Evolutionary conservation across 1,140 invertebrate species (phyloP), one percentile per base, ranked within the genome.

Genomic region (Rhagoletis zephyria): DNA sequence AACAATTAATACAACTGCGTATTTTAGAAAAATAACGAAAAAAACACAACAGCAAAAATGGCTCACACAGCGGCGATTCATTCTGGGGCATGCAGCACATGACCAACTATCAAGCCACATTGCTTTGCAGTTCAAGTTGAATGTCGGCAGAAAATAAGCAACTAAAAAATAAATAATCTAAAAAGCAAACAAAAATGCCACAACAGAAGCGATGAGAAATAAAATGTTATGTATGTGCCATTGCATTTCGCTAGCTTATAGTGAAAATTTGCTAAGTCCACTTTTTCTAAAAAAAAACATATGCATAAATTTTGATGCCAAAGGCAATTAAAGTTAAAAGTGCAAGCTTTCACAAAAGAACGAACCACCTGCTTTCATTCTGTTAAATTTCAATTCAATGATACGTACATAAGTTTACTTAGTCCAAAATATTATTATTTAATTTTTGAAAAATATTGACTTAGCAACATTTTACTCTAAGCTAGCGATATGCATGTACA

Each of bases 81-180:
- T 40, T 9, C 64, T 42, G 64, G 45, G 67, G 67, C 67, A 45
- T 16, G 65, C 65, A 40, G 65, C 65, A 40, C 61, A 70, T 70
- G 65, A 70, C 40, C 65, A 42, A 48, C 42, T 30, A 74, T 4
- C 1, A 10, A 30, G 30, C 64, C 42, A 74, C 67, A 74, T 48
- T 45, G 42, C 67, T 48, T 40, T 1, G 67, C 67, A 74, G 67
- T 74, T 74, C 67, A 74, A 74, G 67, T 74, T 74, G 67, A 74
- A 74, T 74, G 67, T 74, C 67, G 67, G 40, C 67, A 74, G 40
- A 7, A 45, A 74, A 16, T 45, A 6, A 45, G 67, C 10, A 48
- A 12, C 42, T 6, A 74, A 74, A 30, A 67, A 30, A 30, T 30
- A 30, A 30, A 30, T 30, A 30, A 30, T 30, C 30, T 30, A 30